These are phyloP conservation scores for Pogonophryne albipinna DNA, from an alignment of 2,797 vertebrate species.

Conservation along the genomic window DNA sequence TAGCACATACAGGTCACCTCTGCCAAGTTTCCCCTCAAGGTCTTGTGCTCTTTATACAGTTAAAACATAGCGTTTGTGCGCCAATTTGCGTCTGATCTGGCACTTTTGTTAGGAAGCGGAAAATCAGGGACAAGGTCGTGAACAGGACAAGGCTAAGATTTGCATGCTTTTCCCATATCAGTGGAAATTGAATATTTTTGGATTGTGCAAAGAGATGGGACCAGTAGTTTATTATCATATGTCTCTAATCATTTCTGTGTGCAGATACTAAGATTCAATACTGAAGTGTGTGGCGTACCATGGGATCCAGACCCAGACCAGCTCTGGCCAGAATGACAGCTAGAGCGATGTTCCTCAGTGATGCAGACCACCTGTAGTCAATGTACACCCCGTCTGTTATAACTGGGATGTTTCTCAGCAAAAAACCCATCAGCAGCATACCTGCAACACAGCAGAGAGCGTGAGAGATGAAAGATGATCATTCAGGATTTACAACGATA, in stretches of 20 bases:
- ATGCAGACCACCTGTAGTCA: constrained; percentile 89
- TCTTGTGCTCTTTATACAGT: too few species aligned
- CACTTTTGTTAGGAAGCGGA: too few species aligned
- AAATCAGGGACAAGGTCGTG: too few species aligned
- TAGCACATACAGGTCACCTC: too few species aligned
- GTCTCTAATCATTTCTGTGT: constrained; percentile 1
- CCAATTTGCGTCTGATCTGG: too few species aligned
- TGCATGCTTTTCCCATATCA: not conserved
- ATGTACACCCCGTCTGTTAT: constrained; percentile 86
- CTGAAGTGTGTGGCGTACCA: constrained; percentile 79
- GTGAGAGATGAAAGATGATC: constrained; percentile 45
- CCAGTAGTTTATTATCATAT: not conserved
- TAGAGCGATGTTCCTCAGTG: constrained; percentile 93
- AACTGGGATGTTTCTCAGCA: constrained; percentile 90
- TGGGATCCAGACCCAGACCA: constrained; percentile 92
- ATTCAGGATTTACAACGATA: constrained; percentile 9
- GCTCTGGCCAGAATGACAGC: constrained; percentile 93
- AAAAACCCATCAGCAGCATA: constrained; percentile 95
- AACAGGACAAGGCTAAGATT: not conserved
- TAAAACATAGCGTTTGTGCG: too few species aligned
- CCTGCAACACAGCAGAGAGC: constrained; percentile 80
- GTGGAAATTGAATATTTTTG: not conserved
- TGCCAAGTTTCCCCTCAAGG: too few species aligned
- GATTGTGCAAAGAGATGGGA: not conserved
- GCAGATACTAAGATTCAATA: not conserved